Conservation (phyloP, 2,113 vertebrate species). For the Capreolus pygargus region DNA sequence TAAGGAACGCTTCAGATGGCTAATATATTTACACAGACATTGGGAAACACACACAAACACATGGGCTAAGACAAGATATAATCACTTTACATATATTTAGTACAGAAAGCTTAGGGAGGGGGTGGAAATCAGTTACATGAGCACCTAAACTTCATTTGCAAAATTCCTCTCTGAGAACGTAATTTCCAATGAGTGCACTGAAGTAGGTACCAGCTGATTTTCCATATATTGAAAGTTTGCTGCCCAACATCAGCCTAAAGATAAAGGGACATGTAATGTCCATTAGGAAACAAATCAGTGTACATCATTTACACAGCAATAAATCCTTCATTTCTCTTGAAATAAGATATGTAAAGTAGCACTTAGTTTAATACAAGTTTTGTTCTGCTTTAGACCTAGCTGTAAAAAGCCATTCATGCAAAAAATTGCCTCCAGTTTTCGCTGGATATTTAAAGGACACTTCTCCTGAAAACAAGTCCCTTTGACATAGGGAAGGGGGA, state of each 20-base stretch:
- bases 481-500: slow-evolving; percentile 65
- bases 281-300: slow-evolving; percentile 69
- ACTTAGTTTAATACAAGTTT: slow-evolving; percentile 78
- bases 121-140: slow-evolving; percentile 53
- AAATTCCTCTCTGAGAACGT: slow-evolving; percentile 28
- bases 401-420: slow-evolving; percentile 82
- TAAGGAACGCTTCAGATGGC: background rate
- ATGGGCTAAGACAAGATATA: background rate
- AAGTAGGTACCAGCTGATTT: slow-evolving; percentile 59
- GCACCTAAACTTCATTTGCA: slow-evolving; percentile 45
- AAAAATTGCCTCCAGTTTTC: slow-evolving; percentile 82
- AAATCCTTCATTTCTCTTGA: slow-evolving; percentile 73
- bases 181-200: background rate
- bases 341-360: slow-evolving; percentile 79
- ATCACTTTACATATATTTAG: slow-evolving; percentile 28
- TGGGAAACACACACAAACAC: slow-evolving; percentile 4
- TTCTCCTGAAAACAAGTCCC: slow-evolving; percentile 73
- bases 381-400: slow-evolving; percentile 78
- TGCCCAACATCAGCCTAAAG: slow-evolving; percentile 55
- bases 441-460: slow-evolving; percentile 79
- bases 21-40: background rate
- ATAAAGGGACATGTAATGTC: slow-evolving; percentile 66
- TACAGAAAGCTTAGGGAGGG: slow-evolving; percentile 30
- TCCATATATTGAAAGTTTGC: slow-evolving; percentile 44
- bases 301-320: slow-evolving; percentile 66